Evolutionary conservation across 2,113 vertebrate genomes (phyloP).

Genomic region (Anolis sagrei): DNA sequence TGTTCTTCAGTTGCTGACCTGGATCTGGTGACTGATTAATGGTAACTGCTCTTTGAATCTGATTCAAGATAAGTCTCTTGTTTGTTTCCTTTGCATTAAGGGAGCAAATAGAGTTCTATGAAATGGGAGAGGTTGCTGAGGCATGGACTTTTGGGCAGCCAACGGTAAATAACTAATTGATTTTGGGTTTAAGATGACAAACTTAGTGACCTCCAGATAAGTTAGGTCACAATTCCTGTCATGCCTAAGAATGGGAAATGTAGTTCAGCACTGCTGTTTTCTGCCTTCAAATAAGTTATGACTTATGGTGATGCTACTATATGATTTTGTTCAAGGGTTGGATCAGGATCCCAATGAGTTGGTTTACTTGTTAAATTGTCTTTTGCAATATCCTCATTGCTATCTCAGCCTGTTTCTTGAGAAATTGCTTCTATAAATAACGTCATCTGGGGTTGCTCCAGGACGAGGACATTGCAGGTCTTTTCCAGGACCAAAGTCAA

Average conservation of each 20-base stretch:
- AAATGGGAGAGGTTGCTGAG: neutral
- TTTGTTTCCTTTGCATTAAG: neutral
- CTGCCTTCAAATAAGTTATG: too few relatives aligned
- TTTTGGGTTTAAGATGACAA: neutral
- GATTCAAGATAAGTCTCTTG: constrained; percentile 2
- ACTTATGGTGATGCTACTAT: too few relatives aligned
- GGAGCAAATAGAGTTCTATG: neutral
- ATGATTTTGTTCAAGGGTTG: too few relatives aligned
- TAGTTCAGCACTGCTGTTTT: neutral
- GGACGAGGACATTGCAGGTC: too few relatives aligned
- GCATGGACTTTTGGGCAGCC: neutral
- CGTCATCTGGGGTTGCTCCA: neutral
- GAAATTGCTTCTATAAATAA: neutral
- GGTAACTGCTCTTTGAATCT: neutral
- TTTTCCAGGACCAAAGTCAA: neutral
- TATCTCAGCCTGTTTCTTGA: neutral
- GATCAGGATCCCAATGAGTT: neutral
- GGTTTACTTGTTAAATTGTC: neutral
- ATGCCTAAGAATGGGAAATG: neutral
- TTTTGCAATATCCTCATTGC: neutral
- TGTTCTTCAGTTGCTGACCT: neutral
- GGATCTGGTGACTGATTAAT: neutral
- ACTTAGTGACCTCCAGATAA: neutral
- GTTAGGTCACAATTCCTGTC: neutral
- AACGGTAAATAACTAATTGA: neutral